Percentiles rank a stretch among this genome's conserved stretches.
phyloP scores from a whole-genome alignment of 2,797 vertebrate species.

The Takifugu ocellatus region DNA sequence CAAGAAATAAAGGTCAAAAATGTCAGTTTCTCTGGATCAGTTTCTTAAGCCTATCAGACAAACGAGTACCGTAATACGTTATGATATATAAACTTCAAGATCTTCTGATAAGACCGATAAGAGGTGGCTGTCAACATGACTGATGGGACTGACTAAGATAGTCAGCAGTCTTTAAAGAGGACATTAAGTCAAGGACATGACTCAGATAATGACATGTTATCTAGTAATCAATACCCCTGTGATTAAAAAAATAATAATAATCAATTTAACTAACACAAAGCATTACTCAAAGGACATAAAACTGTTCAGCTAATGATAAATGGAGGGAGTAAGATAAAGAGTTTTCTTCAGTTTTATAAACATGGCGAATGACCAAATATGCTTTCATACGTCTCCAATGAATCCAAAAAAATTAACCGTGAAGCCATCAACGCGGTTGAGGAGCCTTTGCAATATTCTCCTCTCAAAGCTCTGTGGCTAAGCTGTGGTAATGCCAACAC shows the following conservation, averaged over 20 bases:
- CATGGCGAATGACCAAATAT: neutral
- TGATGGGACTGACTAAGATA: neutral
- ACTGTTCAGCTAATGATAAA: too few species aligned
- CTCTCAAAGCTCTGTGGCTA: constrained; percentile 35
- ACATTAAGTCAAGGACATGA: constrained; percentile 19
- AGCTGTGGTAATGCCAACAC: constrained; percentile 45
- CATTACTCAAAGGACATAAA: neutral
- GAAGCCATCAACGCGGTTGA: constrained; percentile 25
- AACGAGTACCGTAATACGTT: neutral
- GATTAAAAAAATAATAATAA: constrained; percentile 12
- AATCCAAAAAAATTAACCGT: neutral
- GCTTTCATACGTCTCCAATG: neutral
- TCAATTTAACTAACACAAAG: constrained; percentile 16
- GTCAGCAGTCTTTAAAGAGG: constrained; percentile 1
- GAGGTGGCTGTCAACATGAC: neutral
- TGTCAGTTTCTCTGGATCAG: neutral
- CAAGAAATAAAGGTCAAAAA: neutral
- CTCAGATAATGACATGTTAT: constrained; percentile 15
- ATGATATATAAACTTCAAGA: neutral
- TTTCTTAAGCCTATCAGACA: neutral
- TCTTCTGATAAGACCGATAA: neutral
- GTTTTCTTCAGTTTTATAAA: constrained; percentile 1
- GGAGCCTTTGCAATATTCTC: constrained; percentile 23
- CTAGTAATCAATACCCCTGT: constrained; percentile 30
- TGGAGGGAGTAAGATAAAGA: neutral